Conservation (phyloP, 2,888 invertebrate species). For the Rotaria sp. region DNA sequence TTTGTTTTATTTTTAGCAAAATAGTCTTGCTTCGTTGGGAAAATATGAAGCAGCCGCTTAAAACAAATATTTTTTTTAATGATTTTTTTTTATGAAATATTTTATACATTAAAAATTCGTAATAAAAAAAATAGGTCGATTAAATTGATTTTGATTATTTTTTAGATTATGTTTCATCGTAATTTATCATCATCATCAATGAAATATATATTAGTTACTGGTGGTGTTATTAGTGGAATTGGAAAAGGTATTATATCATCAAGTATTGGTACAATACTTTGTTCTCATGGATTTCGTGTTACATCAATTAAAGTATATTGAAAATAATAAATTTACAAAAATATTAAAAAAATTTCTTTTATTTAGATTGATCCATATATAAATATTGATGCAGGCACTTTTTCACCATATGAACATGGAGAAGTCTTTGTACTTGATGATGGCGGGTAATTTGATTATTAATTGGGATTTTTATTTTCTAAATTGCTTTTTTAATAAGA, state of each 20-base stretch:
- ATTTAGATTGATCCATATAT: conserved; percentile 86
- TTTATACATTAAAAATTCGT: too few species aligned
- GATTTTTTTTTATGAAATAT: too few species aligned
- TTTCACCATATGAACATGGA: conserved; percentile 98
- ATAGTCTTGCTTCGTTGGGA: too few species aligned
- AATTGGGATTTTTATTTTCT: too few species aligned
- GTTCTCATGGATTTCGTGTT: conserved; percentile 86
- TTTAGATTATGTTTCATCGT: neutral
- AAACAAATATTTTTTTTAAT: too few species aligned
- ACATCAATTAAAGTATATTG: conserved; percentile 76
- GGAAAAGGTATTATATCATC: conserved; percentile 59
- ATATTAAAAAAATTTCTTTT: neutral
- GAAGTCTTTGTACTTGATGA: conserved; percentile 51
- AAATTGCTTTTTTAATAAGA: too few species aligned
- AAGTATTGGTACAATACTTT: conserved; percentile 61
- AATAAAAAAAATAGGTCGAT: too few species aligned
- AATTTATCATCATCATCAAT: conserved; percentile 52
- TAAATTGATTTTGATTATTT: too few species aligned
- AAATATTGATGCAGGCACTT: conserved; percentile 97
- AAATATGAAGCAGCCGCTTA: too few species aligned
- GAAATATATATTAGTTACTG: conserved; percentile 96
- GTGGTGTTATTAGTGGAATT: conserved; percentile 97
- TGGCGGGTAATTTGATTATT: conserved; percentile 35
- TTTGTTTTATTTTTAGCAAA: too few species aligned
- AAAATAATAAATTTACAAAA: neutral